Percentiles rank a stretch among this genome's conserved stretches.
Conservation (phyloP, 2,797 vertebrate genomes). For the Nasua narica region DNA sequence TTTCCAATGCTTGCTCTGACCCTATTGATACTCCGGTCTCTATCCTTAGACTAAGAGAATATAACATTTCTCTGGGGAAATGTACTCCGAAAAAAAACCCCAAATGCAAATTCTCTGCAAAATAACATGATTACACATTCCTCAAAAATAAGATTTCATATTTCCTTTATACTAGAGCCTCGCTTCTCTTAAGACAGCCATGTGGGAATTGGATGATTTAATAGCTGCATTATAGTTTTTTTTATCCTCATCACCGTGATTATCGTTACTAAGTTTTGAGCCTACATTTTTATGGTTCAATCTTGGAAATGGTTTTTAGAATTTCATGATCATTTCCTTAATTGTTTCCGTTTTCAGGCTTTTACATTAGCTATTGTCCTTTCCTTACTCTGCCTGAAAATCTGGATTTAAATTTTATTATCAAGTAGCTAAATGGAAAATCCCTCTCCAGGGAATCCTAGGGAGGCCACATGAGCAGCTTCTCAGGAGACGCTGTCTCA, state of each 20-base stretch:
- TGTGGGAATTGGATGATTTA: background rate
- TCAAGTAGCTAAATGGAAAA: conserved; percentile 33
- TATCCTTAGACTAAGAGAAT: background rate
- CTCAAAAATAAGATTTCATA: conserved; percentile 1
- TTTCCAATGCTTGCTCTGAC: conserved; percentile 8
- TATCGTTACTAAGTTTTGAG: background rate
- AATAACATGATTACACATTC: conserved; percentile 14
- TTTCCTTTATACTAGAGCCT: background rate
- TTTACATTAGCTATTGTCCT: background rate
- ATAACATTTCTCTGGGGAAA: conserved; percentile 31
- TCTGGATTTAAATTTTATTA: conserved; percentile 16
- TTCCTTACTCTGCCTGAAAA: conserved; percentile 43
- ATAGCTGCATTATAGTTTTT: background rate
- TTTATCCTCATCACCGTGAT: background rate
- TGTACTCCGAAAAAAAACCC: conserved; percentile 27
- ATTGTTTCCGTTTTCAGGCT: conserved; percentile 28
- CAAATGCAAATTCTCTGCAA: conserved; percentile 50
- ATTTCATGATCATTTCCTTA: conserved; percentile 36
- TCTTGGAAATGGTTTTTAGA: conserved; percentile 7
- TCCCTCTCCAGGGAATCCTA: background rate
- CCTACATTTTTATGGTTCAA: conserved; percentile 5
- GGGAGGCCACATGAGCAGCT: background rate
- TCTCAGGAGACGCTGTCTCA: background rate
- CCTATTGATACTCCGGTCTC: background rate
- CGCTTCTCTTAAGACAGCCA: background rate